Base-by-base conservation (phyloP, 2,888 invertebrate genomes). In the Alsophila aescularia region DNA sequence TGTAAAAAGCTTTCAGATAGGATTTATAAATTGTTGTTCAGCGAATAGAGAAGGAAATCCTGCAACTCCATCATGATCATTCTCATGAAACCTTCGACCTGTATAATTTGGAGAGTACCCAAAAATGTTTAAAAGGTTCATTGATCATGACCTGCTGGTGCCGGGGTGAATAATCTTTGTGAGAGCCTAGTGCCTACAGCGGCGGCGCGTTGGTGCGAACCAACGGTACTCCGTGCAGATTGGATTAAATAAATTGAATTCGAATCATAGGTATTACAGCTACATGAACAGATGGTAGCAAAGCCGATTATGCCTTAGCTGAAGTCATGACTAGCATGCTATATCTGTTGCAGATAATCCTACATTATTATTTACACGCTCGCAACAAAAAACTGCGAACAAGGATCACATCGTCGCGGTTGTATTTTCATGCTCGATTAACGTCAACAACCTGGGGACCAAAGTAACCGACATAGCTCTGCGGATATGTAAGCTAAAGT, bases 121-220 rank as follows among this genome's bases (percentile, higher is more conserved):
- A 78, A 78, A 47, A 75, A 71, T 49, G 56, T 68, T 67, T 69
- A 60, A 63, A 52, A 64, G 72, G 75, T 79, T 79, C 79, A 81
- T 70, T 74, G 82, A 79, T 80, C 81, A 77, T 80, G 77, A 77
- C 75, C 81, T 72, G 64, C 58, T 49, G 64, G 58, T 49, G 64
- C 52, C 66, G 76, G 70, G 82, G 78, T 85, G 82, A 83, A 83
- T 75, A 83, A 77, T 64, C 64, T 62, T 55, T 64, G 45, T 36
- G 50, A 44, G 45, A 49, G 61, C 52, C 37, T 56, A 51, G 48
- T 42, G 45, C 45, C 43, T 55, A 51, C 41, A 52, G 24, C 55
- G 29, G 35, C 77, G 75, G 75, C 70, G 67, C 67, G 52, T 65
- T 54, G n/a, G 32, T 62, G 24, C 24, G 24, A 24, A 24, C 24